These are phyloP conservation scores for Danio tinwini DNA, from an alignment of 2,797 vertebrate species.

Conservation along the genomic window DNA sequence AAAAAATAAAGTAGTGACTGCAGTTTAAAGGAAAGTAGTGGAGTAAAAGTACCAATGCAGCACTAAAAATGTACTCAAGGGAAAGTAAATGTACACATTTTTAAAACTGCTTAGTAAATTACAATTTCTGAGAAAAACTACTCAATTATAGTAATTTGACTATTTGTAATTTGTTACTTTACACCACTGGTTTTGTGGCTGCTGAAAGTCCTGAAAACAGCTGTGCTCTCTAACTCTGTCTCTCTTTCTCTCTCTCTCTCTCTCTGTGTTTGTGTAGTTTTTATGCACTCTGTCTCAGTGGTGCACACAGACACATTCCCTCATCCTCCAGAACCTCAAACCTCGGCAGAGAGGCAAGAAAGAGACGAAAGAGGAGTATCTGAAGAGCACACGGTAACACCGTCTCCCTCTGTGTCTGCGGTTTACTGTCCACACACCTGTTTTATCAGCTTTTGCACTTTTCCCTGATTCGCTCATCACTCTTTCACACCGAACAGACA, in stretches of 20 bases:
- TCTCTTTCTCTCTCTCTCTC: slow-evolving; percentile 2
- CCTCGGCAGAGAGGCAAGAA: slow-evolving; percentile 96
- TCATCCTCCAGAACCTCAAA: slow-evolving; percentile 98
- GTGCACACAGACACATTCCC: slow-evolving; percentile 98
- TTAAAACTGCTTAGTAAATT: no score
- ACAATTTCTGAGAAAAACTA: no score
- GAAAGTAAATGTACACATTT: no score
- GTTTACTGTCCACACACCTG: slow-evolving; percentile 7
- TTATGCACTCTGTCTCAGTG: slow-evolving; percentile 94
- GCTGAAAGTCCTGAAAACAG: not conserved
- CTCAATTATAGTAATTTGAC: no score
- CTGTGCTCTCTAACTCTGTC: not conserved
- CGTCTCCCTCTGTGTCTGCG: not conserved
- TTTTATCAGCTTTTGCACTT: slow-evolving; percentile 26
- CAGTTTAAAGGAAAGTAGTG: no score
- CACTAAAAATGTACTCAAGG: no score
- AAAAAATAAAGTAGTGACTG: no score
- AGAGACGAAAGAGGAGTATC: slow-evolving; percentile 96
- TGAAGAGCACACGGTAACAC: slow-evolving; percentile 88
- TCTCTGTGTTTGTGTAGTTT: slow-evolving; percentile 78
- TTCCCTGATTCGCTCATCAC: slow-evolving; percentile 10
- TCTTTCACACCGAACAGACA: slow-evolving; percentile 38
- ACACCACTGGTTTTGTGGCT: not conserved
- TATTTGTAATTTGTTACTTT: no score
- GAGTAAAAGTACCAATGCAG: no score